Conservation (phyloP, 1,140 invertebrate species). For the Cyrtorhinus lividipennis region DNA sequence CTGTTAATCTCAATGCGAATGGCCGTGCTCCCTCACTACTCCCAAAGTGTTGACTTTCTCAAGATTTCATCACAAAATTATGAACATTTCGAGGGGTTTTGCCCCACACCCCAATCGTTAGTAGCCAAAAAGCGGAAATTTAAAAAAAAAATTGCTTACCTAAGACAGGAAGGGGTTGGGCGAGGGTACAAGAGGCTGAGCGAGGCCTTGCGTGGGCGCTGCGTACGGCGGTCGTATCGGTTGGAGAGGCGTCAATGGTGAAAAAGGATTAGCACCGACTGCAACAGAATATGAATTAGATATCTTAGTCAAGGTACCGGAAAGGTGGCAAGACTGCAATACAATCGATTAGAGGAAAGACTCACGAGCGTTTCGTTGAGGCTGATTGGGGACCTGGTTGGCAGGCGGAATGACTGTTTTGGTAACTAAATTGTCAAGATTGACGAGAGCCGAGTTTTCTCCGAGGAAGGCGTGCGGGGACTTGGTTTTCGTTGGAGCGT, state of each 20-base stretch:
- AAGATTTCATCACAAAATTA: neutral
- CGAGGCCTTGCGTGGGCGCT: slow-evolving; percentile 10
- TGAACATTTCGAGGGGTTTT: neutral
- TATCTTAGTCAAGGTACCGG: neutral
- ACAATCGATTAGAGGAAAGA: neutral
- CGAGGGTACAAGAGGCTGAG: slow-evolving; percentile 18
- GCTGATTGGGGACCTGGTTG: slow-evolving; percentile 19
- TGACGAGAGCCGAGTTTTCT: slow-evolving; percentile 84
- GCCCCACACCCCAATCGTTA: neutral
- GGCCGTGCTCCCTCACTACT: neutral
- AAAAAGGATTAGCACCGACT: slow-evolving; percentile 20
- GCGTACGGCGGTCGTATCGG: slow-evolving; percentile 5
- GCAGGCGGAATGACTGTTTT: slow-evolving; percentile 22
- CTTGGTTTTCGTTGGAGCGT: slow-evolving; percentile 43
- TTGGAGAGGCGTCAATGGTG: slow-evolving; percentile 16
- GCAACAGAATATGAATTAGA: neutral
- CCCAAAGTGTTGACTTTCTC: neutral
- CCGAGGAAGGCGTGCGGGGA: slow-evolving; percentile 86
- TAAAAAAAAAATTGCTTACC: neutral
- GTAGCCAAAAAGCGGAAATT: neutral
- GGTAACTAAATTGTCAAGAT: slow-evolving; percentile 86
- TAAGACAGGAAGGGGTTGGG: slow-evolving; percentile 23
- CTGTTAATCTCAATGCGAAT: too few relatives aligned
- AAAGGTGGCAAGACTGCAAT: too few relatives aligned
- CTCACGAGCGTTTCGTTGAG: slow-evolving; percentile 17